phyloP scores from a whole-genome alignment of 2,113 vertebrate species.

The Lampris incognitus region DNA sequence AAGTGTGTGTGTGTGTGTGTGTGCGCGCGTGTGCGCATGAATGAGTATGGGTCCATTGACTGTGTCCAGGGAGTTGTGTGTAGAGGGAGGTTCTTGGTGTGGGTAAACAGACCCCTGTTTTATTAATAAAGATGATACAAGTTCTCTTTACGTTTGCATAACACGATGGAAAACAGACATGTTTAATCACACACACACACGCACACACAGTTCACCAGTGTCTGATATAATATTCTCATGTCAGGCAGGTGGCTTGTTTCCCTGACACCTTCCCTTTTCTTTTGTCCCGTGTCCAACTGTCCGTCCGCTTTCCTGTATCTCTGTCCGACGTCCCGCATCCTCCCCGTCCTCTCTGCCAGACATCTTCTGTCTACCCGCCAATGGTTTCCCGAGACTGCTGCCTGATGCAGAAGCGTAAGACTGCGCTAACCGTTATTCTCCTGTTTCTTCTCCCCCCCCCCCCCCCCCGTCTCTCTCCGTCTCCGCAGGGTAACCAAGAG shows the following conservation, averaged over 20 bases:
- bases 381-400: too few relatives aligned
- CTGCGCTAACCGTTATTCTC: background rate
- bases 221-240: too few relatives aligned
- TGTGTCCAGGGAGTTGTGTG: too few relatives aligned
- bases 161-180: background rate
- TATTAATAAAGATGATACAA: conserved; percentile 48
- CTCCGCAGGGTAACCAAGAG: conserved; percentile 90
- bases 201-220: background rate
- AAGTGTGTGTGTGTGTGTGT: conserved; percentile 43
- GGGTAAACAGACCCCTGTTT: conserved; percentile 57
- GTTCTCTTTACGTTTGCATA: conserved; percentile 9
- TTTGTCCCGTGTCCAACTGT: too few relatives aligned
- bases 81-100: conserved; percentile 24
- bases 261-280: too few relatives aligned
- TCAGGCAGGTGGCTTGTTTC: too few relatives aligned
- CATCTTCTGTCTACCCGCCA: too few relatives aligned
- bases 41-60: background rate
- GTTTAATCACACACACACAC: background rate
- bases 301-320: too few relatives aligned
- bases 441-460: background rate
- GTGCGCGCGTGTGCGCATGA: conserved; percentile 29
- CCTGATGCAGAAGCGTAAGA: background rate
- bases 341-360: too few relatives aligned
- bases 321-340: too few relatives aligned
- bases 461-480: conserved; percentile 6